phyloP scores from a whole-genome alignment of 2,797 vertebrate genomes.

The Sarcoramphus papa region DNA sequence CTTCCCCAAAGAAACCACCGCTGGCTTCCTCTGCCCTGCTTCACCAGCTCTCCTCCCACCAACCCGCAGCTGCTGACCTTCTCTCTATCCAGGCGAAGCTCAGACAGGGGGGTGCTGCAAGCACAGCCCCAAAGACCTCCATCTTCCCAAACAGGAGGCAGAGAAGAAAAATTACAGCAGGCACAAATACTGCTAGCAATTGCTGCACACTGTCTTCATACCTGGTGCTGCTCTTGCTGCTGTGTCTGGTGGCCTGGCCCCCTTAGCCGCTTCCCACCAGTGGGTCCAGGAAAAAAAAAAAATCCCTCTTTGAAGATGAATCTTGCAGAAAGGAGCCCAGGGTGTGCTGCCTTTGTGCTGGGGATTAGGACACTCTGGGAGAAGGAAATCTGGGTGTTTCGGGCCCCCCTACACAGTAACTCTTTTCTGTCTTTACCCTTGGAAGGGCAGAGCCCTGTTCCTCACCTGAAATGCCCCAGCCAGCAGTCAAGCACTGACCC shows the following conservation, averaged over 20 bases:
- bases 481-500: neutral
- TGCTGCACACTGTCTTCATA: neutral
- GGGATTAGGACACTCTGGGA: neutral
- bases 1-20: neutral
- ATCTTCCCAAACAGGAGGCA: neutral
- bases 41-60: neutral
- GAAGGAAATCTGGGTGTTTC: neutral
- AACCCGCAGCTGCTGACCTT: neutral
- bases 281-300: neutral
- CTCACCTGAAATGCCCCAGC: neutral
- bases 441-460: neutral
- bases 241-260: neutral
- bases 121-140: neutral
- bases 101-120: neutral
- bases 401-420: neutral
- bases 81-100: neutral
- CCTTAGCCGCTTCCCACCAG: rapidly evolving
- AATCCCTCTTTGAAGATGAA: neutral
- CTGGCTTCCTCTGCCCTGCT: neutral
- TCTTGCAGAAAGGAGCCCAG: neutral
- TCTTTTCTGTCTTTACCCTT: neutral
- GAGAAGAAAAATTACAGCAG: neutral
- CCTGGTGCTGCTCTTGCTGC: neutral
- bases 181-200: neutral
- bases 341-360: neutral